phyloP scores from a whole-genome alignment of 2,113 vertebrate genomes.

The Oceanites oceanicus region DNA sequence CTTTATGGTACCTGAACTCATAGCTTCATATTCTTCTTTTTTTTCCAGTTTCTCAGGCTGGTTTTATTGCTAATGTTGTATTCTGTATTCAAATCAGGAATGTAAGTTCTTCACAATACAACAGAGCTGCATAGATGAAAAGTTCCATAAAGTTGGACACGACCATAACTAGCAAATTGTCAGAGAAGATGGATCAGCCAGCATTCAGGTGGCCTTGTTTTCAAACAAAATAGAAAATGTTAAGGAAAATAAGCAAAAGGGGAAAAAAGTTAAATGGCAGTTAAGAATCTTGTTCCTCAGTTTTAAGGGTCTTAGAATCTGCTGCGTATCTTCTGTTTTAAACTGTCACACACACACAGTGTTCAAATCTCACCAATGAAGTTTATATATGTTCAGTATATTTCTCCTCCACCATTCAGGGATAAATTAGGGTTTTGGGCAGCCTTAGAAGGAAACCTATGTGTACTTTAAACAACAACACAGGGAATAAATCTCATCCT shows the following conservation, averaged over 20 bases:
- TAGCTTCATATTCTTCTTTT: not conserved
- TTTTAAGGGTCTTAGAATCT: not conserved
- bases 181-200: slow-evolving; percentile 7
- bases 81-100: slow-evolving; percentile 26
- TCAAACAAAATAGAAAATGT: not conserved
- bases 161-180: not conserved
- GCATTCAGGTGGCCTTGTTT: slow-evolving; percentile 1
- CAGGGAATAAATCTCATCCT: not conserved
- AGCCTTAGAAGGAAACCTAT: not conserved
- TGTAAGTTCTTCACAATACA: not conserved
- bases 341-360: not conserved
- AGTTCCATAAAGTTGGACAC: not conserved
- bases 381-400: not conserved
- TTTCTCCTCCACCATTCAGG: not conserved
- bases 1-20: not conserved
- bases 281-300: not conserved
- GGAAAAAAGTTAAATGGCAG: not conserved
- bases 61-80: not conserved
- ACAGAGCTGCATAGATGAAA: slow-evolving; percentile 13
- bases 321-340: not conserved
- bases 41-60: not conserved
- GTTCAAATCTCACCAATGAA: not conserved
- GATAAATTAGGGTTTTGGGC: not conserved
- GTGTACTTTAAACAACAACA: not conserved
- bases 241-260: not conserved